These are phyloP conservation scores for Indicator indicator DNA, from an alignment of 2,113 vertebrate genomes.

Conservation along the genomic window DNA sequence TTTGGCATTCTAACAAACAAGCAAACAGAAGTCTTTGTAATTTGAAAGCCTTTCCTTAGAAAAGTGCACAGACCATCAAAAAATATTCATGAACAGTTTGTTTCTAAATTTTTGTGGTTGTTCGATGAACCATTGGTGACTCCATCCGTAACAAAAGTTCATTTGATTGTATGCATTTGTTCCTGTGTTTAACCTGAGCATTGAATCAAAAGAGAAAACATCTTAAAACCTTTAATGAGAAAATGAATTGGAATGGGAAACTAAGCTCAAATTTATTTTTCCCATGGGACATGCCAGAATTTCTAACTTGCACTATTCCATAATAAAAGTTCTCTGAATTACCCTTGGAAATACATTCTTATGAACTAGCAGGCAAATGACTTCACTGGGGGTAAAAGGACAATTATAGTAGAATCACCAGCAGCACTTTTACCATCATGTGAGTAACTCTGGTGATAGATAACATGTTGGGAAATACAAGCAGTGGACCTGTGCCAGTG, in stretches of 20 bases:
- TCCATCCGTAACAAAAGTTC: background rate
- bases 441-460: background rate
- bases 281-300: background rate
- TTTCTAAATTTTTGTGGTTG: background rate
- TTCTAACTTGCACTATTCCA: background rate
- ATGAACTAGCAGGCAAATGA: background rate
- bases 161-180: background rate
- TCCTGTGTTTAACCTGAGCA: background rate
- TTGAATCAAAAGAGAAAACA: background rate
- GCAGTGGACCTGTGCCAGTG: background rate
- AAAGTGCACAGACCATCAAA: background rate
- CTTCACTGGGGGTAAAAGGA: background rate
- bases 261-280: constrained; percentile 8
- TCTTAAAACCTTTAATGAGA: background rate
- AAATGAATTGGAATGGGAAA: constrained; percentile 19
- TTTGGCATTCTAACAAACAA: background rate
- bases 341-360: background rate
- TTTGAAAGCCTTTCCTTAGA: background rate
- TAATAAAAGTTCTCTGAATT: background rate
- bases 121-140: background rate
- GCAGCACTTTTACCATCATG: background rate
- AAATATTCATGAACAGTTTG: background rate
- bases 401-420: background rate
- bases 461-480: background rate
- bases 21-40: background rate